These are phyloP conservation scores for Holothuria glaberrima DNA, from an alignment of 35 echinoderm and acorn worm genomes.

Conservation along the genomic window DNA sequence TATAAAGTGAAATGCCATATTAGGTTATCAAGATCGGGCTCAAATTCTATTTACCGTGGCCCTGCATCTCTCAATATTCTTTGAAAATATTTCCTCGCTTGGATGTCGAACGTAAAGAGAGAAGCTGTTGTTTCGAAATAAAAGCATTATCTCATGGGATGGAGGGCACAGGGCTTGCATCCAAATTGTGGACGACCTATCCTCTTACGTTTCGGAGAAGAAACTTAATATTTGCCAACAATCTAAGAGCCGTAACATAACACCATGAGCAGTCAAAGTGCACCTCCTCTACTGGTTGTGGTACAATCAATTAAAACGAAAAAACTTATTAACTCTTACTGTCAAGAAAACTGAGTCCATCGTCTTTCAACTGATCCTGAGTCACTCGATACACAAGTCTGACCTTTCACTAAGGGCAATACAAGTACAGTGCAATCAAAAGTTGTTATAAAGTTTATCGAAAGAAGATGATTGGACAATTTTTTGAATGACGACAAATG, in stretches of 20 bases:
- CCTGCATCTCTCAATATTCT: neutral
- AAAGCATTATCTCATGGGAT: constrained; percentile 40
- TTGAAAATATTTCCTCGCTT: constrained; percentile 44
- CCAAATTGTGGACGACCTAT: constrained; percentile 8
- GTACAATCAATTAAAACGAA: constrained; percentile 29
- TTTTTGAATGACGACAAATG: too few species aligned
- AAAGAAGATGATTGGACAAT: too few species aligned
- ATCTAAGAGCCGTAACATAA: constrained; percentile 24
- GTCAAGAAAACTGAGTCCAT: neutral
- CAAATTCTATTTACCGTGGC: constrained; percentile 39
- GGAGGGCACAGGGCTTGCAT: constrained; percentile 30
- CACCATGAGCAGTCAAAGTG: constrained; percentile 25
- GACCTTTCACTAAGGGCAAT: neutral
- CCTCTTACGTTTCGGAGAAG: constrained; percentile 31
- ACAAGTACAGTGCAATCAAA: too few species aligned
- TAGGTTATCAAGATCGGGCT: constrained; percentile 27
- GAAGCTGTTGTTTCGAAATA: constrained; percentile 34
- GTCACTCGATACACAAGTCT: neutral
- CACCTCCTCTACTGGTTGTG: neutral
- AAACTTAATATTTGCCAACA: constrained; percentile 50
- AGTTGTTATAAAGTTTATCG: too few species aligned
- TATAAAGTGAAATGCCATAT: constrained; percentile 30
- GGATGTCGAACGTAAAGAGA: constrained; percentile 33
- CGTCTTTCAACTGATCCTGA: neutral
- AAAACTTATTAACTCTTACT: constrained; percentile 7